Percentiles rank a stretch among this genome's conserved stretches.
These are phyloP conservation scores for Labeo calbasu DNA, from an alignment of 2,797 vertebrate genomes.

Conservation along the genomic window DNA sequence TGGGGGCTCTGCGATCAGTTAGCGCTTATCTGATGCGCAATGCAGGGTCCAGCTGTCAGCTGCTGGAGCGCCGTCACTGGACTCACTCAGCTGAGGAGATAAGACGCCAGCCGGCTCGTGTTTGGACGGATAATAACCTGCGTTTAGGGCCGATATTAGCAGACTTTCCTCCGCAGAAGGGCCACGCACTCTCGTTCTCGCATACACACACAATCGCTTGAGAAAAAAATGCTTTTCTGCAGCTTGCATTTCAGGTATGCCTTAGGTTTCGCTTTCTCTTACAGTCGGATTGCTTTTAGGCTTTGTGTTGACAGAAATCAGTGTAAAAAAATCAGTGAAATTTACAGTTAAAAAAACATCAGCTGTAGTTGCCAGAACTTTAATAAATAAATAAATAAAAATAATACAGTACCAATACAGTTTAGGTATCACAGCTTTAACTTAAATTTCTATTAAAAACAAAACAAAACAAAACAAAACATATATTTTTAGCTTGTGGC, in stretches of 20 bases:
- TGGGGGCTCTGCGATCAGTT: conserved; percentile 72
- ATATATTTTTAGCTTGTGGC: not conserved
- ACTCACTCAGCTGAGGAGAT: conserved; percentile 54
- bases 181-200: conserved; percentile 17
- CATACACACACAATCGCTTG: conserved; percentile 8
- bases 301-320: not conserved
- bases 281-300: not conserved
- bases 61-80: conserved; percentile 48
- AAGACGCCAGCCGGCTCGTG: conserved; percentile 64
- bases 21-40: conserved; percentile 75
- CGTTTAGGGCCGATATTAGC: conserved; percentile 78
- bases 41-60: conserved; percentile 74
- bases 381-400: not conserved
- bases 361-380: not conserved
- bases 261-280: not conserved
- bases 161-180: conserved; percentile 71
- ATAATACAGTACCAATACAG: not conserved
- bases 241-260: conserved; percentile 21
- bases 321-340: not conserved
- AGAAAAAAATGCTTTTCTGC: conserved; percentile 3
- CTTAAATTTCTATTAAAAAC: not conserved
- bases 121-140: conserved; percentile 79
- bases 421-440: not conserved
- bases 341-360: not conserved
- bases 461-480: no score